These are phyloP conservation scores for Chrysina gloriosa DNA, from an alignment of 2,888 invertebrate genomes.

Conservation along the genomic window DNA sequence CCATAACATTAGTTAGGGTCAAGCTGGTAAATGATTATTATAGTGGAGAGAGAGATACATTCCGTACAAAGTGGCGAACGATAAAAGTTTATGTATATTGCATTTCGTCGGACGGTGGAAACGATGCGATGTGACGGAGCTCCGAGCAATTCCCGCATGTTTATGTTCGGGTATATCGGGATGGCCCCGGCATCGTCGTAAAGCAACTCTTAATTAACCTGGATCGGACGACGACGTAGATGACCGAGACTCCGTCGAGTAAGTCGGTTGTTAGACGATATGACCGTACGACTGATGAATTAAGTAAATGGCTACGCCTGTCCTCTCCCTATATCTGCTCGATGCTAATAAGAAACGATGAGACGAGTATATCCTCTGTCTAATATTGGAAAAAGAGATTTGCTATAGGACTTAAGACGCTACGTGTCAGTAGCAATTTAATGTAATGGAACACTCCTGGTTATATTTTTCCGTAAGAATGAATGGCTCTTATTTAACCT, in stretches of 20 bases:
- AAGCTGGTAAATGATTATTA: slow-evolving; percentile 61
- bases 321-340: slow-evolving; percentile 7
- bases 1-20: slow-evolving; percentile 56
- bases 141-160: slow-evolving; percentile 57
- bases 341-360: slow-evolving; percentile 8
- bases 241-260: slow-evolving; percentile 41
- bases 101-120: slow-evolving; percentile 57
- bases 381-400: no score
- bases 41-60: slow-evolving; percentile 59
- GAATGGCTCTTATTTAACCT: no score
- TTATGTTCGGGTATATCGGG: slow-evolving; percentile 55
- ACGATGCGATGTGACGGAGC: slow-evolving; percentile 55
- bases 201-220: slow-evolving; percentile 59
- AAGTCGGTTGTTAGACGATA: slow-evolving; percentile 16
- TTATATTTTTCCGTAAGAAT: no score
- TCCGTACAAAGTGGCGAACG: slow-evolving; percentile 60
- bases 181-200: slow-evolving; percentile 55
- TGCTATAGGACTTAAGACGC: no score
- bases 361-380: not conserved
- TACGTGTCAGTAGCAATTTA: no score
- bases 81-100: slow-evolving; percentile 65
- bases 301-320: slow-evolving; percentile 14
- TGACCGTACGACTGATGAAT: slow-evolving; percentile 21
- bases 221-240: slow-evolving; percentile 39
- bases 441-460: no score